Evolutionary conservation across 2,113 vertebrate genomes (phyloP).

Genomic region (Oryzias javanicus): DNA sequence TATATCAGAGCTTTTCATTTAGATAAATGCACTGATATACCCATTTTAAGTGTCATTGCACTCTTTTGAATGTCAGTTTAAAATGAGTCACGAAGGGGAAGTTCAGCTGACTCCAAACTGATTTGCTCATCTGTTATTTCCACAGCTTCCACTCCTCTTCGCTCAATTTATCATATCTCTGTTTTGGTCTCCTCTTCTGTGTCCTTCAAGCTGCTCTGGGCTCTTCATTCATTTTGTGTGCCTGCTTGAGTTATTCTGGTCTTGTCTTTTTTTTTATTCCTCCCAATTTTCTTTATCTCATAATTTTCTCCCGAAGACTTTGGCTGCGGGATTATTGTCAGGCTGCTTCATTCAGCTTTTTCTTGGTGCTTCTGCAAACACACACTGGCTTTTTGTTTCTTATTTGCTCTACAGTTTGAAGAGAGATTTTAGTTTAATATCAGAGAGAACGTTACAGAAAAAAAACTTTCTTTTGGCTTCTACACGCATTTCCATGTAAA

Average conservation of each 20-base stretch:
- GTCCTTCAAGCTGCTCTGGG: not conserved
- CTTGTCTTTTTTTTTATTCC: not conserved
- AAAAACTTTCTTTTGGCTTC: too few species aligned
- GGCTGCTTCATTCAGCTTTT: slow-evolving; percentile 22
- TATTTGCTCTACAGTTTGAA: slow-evolving; percentile 14
- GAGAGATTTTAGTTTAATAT: not conserved
- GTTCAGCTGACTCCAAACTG: slow-evolving; percentile 2
- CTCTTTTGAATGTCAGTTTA: not conserved
- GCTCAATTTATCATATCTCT: not conserved
- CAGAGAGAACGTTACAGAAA: too few species aligned
- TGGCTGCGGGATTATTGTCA: slow-evolving; percentile 27
- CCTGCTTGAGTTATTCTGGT: not conserved
- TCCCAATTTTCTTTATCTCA: slow-evolving; percentile 10
- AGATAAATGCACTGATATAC: too few species aligned
- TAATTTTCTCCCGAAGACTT: slow-evolving; percentile 14
- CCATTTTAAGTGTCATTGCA: not conserved
- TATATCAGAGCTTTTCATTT: too few species aligned
- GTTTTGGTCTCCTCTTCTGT: not conserved
- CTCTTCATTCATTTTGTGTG: not conserved
- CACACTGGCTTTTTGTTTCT: slow-evolving; percentile 1
- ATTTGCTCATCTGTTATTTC: slow-evolving; percentile 24
- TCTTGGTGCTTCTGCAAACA: slow-evolving; percentile 1
- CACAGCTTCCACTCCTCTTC: slow-evolving; percentile 26
- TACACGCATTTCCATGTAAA: too few species aligned
- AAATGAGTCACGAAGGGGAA: slow-evolving; percentile 2